Base-by-base conservation (phyloP, 2,113 vertebrate species). In the Cyprichromis sp. region DNA sequence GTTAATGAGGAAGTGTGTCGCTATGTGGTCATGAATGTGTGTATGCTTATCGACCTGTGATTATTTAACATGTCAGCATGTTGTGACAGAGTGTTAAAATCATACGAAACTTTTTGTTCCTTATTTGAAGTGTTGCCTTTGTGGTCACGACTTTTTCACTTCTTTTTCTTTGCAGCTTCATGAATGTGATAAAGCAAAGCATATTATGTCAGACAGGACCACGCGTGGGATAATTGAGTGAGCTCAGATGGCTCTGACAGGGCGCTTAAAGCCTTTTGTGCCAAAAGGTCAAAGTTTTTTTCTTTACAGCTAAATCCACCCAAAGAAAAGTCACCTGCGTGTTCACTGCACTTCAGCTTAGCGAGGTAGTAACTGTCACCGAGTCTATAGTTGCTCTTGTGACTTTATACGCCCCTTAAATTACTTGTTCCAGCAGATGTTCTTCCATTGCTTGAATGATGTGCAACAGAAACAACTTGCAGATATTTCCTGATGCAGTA, bases 11-110 rank as follows among this genome's bases (percentile, higher is more conserved):
- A 93, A 88, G 89, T 38, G 86, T 82, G 90, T 87, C 8, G 83
- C 66, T 86, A 84, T 89, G 88, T 47, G 85, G 90, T 89, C 83
- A 7, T 53, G 40, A 86, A 54, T 71, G 85, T 90, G 89, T 84
- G 86, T 89, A 91, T 24, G 89, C 91, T 93, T 92, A 92, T 87
- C 55, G 24, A 73, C 85, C 81, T 9, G 2, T 90, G 92, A 89
- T 94, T 94, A 89, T 92, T 94, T 93, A 66, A 90, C 82, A 85
- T 91, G 94, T 89, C 87, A 82, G 31, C 53, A 2, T 84, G 90
- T 89, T 91, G 88, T 87, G 91, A 88, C 78, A 82, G 71, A 79
- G 82, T 86, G 90, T 93, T 91, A 87, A 88, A 92, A 90, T 88
- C 50, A 24, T 19, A 79, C 45, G 21, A 83, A 88, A 82, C 84